These are phyloP conservation scores for Hippocampus mohnikei DNA, from an alignment of 2,113 vertebrate genomes.

Conservation along the genomic window DNA sequence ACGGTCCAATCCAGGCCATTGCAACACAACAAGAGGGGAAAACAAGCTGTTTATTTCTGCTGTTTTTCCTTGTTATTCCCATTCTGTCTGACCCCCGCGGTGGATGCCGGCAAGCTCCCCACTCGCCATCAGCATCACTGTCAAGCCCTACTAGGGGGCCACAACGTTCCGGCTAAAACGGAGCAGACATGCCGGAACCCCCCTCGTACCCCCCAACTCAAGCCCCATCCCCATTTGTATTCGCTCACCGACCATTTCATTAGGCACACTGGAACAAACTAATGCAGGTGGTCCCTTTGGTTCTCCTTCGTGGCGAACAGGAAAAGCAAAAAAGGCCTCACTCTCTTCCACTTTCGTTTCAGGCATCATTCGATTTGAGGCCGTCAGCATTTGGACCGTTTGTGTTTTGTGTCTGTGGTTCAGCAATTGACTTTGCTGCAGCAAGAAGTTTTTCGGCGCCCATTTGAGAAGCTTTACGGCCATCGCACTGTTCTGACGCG, in stretches of 20 bases:
- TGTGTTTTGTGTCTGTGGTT: too few species aligned
- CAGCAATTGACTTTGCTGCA: too few species aligned
- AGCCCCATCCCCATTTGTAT: conserved; percentile 14
- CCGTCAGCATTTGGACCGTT: too few species aligned
- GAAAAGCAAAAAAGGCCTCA: too few species aligned
- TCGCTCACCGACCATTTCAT: background rate
- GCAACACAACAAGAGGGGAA: background rate
- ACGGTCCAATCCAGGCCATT: conserved; percentile 34
- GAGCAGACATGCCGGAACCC: conserved; percentile 40
- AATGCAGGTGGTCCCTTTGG: background rate
- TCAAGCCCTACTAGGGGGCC: conserved; percentile 21
- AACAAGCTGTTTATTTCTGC: conserved; percentile 29
- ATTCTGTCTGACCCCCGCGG: conserved; percentile 39
- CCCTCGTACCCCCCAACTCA: background rate
- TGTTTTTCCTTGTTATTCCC: conserved; percentile 44
- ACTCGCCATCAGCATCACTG: conserved; percentile 46
- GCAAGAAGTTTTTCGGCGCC: too few species aligned
- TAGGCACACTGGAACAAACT: background rate
- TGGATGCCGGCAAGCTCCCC: conserved; percentile 11
- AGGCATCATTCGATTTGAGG: too few species aligned
- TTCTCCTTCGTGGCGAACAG: background rate
- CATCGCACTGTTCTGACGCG: too few species aligned
- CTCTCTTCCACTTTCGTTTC: too few species aligned
- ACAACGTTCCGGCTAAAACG: conserved; percentile 31
- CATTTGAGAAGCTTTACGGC: too few species aligned